Evolutionary conservation across 2,888 invertebrate species (phyloP).

Genomic region (Tetranychus piercei): DNA sequence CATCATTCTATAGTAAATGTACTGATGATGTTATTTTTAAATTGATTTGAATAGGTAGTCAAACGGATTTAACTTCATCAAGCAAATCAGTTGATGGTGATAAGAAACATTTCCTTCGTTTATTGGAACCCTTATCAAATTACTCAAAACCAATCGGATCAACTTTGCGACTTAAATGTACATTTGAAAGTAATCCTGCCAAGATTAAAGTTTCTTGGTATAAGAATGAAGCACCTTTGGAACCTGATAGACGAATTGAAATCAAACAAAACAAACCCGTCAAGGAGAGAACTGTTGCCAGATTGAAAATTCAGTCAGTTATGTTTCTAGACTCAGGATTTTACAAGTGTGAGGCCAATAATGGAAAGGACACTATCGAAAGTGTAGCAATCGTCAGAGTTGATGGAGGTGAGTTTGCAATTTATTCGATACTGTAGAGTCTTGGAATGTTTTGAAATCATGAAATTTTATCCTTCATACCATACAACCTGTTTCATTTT

Average conservation of each 20-base stretch:
- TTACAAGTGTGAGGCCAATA: conserved; percentile 43
- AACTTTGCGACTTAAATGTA: conserved; percentile 44
- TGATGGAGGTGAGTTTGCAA: background rate
- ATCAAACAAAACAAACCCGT: conserved; percentile 33
- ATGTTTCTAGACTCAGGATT: conserved; percentile 44
- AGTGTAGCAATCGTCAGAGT: background rate
- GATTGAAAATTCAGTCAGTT: conserved; percentile 39
- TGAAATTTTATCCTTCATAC: too few species aligned
- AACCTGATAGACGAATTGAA: conserved; percentile 34
- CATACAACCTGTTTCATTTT: too few species aligned
- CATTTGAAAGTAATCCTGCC: conserved; percentile 43
- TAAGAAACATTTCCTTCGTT: background rate
- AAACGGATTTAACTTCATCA: background rate
- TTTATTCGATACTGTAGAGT: conserved; percentile 24
- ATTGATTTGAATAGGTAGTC: too few species aligned
- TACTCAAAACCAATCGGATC: conserved; percentile 42
- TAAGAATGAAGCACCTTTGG: conserved; percentile 42
- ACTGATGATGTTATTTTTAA: too few species aligned
- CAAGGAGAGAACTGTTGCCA: conserved; percentile 33
- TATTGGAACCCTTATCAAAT: background rate
- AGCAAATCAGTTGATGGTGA: background rate
- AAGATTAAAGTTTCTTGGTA: conserved; percentile 42
- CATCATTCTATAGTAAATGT: too few species aligned
- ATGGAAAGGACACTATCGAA: conserved; percentile 38
- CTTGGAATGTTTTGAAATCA: too few species aligned